Percentiles rank a stretch among this genome's conserved stretches.
Conservation (phyloP, 1,140 invertebrate genomes). For the Ridgeia piscesae region DNA sequence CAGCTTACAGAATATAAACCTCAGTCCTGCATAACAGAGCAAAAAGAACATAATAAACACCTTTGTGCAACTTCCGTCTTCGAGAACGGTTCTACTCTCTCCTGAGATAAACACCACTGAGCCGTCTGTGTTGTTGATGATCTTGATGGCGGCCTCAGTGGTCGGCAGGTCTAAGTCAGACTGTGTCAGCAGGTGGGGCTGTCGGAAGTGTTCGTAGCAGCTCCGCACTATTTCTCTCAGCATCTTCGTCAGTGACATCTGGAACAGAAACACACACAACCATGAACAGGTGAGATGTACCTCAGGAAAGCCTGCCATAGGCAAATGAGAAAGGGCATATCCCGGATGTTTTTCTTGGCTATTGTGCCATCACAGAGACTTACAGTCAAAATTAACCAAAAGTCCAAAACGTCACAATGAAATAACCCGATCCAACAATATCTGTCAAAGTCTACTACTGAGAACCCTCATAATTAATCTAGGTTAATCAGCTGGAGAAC, state of each 20-base stretch:
- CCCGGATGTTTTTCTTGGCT: no score
- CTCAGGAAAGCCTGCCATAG: not conserved
- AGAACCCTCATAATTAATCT: no score
- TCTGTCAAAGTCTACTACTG: no score
- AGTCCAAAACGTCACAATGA: no score
- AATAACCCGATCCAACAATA: no score
- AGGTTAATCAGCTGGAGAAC: no score
- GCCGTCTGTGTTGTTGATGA: constrained; percentile 9
- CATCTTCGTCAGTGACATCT: constrained; percentile 35
- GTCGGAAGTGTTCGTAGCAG: constrained; percentile 39
- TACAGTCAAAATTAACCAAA: no score
- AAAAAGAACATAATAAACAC: no score
- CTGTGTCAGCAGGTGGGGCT: constrained; percentile 33
- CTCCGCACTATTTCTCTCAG: constrained; percentile 35
- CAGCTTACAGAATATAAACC: constrained; percentile 12
- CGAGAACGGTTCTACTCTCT: not conserved
- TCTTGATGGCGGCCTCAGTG: constrained; percentile 21
- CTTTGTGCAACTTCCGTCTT: not conserved
- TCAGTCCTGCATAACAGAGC: no score
- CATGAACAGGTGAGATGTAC: not conserved
- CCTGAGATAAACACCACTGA: not conserved
- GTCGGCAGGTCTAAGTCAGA: constrained; percentile 15
- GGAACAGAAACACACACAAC: constrained; percentile 24
- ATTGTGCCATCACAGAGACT: no score
- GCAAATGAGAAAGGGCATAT: not conserved